A percentile compares a stretch with the other conserved stretches of the same genome.
phyloP scores from a whole-genome alignment of 2,797 vertebrate species.

The Momotus momota region DNA sequence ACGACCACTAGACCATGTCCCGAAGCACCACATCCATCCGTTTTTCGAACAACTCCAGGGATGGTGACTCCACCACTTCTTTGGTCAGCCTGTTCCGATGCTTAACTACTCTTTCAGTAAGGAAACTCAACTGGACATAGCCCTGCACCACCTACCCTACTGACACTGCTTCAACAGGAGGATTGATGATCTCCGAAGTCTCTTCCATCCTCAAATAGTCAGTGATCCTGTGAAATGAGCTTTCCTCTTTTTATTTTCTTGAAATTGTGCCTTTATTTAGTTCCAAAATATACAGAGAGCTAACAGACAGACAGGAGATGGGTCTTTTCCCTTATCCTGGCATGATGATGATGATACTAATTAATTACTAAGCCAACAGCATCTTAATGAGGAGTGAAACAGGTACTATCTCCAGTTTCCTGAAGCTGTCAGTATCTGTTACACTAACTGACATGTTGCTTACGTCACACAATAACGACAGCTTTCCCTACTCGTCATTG shows the following conservation, averaged over 20 bases:
- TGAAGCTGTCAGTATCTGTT: not conserved
- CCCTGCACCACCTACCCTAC: too few species aligned
- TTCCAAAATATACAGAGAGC: not conserved
- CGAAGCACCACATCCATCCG: too few species aligned
- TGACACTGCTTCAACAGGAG: not conserved
- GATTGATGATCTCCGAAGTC: not conserved
- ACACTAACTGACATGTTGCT: not conserved
- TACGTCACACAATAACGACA: rapidly evolving
- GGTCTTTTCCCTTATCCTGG: not conserved
- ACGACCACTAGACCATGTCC: too few species aligned
- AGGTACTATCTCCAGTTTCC: not conserved
- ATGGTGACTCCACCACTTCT: too few species aligned
- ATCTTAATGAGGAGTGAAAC: not conserved
- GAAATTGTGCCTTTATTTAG: not conserved
- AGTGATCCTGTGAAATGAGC: not conserved
- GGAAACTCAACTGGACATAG: not conserved
- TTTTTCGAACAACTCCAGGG: too few species aligned
- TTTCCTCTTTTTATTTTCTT: not conserved
- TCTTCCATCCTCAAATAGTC: not conserved
- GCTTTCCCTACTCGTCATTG: not conserved
- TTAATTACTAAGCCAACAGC: not conserved
- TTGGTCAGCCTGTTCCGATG: too few species aligned
- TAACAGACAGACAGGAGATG: not conserved
- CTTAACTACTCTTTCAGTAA: too few species aligned
- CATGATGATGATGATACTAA: rapidly evolving